Percentiles rank a stretch among this genome's conserved stretches.
Evolutionary conservation across 30 jellyfish, hydroid and myxozoan species (phyloP).

Genomic region (Nemopilema nomurai): DNA sequence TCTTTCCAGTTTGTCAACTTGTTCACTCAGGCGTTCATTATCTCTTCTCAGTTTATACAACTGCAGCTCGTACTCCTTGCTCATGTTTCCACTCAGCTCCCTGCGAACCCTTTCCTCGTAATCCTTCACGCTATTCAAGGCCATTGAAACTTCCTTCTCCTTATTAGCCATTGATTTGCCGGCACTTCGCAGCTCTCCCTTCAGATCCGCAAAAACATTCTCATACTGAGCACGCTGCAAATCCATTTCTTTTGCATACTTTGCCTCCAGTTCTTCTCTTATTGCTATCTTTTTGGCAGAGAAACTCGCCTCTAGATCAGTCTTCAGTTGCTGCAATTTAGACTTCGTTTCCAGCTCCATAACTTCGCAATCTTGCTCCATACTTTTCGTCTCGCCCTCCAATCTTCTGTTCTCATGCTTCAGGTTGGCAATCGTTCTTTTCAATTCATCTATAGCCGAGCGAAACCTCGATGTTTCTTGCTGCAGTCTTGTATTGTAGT

Average conservation of each 20-base stretch:
- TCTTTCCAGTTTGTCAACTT: slow-evolving; percentile 49
- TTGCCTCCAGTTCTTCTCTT: slow-evolving; percentile 51
- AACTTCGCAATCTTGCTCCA: slow-evolving; percentile 20
- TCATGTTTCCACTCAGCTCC: slow-evolving; percentile 47
- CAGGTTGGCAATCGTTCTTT: slow-evolving; percentile 47
- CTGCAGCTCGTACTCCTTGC: slow-evolving; percentile 53
- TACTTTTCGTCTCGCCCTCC: slow-evolving; percentile 7
- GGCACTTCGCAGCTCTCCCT: slow-evolving; percentile 38
- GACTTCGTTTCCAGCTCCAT: slow-evolving; percentile 53
- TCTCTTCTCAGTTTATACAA: slow-evolving; percentile 45
- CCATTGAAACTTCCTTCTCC: slow-evolving; percentile 14
- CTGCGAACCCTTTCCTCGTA: slow-evolving; percentile 47
- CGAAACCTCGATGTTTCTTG: slow-evolving; percentile 61
- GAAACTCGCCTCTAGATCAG: slow-evolving; percentile 57
- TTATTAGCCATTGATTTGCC: slow-evolving; percentile 36
- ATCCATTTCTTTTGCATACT: slow-evolving; percentile 34
- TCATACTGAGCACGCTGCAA: slow-evolving; percentile 75
- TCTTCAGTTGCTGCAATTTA: slow-evolving; percentile 48
- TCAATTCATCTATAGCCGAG: slow-evolving; percentile 56
- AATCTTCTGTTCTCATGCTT: slow-evolving; percentile 55
- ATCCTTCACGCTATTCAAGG: slow-evolving; percentile 11
- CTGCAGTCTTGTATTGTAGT: slow-evolving; percentile 56
- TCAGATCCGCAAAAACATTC: slow-evolving; percentile 43
- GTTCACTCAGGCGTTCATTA: slow-evolving; percentile 71
- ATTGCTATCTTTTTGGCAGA: slow-evolving; percentile 39